Base-by-base conservation (phyloP, 2,113 vertebrate genomes). In the Mola mola region DNA sequence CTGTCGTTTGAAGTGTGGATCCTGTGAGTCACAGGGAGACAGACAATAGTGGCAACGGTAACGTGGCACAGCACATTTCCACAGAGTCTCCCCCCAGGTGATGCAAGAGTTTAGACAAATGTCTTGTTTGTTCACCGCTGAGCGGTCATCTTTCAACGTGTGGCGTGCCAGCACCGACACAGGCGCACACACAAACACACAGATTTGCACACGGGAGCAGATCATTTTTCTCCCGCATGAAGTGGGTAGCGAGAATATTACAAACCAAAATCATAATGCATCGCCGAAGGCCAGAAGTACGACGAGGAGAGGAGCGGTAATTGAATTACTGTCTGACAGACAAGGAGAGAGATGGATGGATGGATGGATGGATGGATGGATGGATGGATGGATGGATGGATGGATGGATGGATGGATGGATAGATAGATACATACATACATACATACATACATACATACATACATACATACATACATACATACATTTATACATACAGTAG, bases 71-170 rank as follows among this genome's bases (percentile, higher is more conserved):
- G 77, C 76, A 75, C 78, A 82, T 86, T 82, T 86, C 82, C 80
- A 81, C 69, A 46, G 74, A 81, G 68, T 77, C 82, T 80, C 86
- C 81, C 87, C 84, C 43, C 67, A 89, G 89, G 85, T 88, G 86
- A 90, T 89, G 83, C 84, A 89, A 86, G 86, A 82, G 81, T 88
- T 87, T 78, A 87, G 87, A 89, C 87, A 89, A 87, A 90, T 89
- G 89, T 88, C 85, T 86, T 89, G 87, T 90, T 90, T 90, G 87
- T 89, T 90, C 85, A 87, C 81, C 78, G 71, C 57, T 82, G 88
- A 85, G 80, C 68, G 86, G 85, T 83, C 89, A 86, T 90, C 83
- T 82, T 89, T 89, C 87, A 89, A 82, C 15, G 42, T 60, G 73
- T 83, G 81, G 70, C 65, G 77, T 82, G 80, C 74, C 73, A 67